Conservation (phyloP, 1,140 invertebrate genomes). For the Magallana gigas region DNA sequence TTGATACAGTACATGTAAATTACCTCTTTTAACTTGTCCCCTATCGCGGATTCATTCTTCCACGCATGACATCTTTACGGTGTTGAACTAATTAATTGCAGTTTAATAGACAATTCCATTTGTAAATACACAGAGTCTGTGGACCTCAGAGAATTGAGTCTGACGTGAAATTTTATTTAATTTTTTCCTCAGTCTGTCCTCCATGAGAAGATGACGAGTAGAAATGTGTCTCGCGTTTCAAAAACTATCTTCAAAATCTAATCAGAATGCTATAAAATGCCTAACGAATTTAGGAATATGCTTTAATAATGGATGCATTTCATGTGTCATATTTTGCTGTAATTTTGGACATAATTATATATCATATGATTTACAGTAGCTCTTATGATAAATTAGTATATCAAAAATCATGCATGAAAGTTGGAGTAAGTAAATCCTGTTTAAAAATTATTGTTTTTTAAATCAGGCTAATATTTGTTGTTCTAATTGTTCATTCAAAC, state of each 20-base stretch:
- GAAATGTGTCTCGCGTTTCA: constrained; percentile 20
- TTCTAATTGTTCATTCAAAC: no score
- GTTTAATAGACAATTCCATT: constrained; percentile 53
- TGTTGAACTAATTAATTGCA: constrained; percentile 51
- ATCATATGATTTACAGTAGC: no score
- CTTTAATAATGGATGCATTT: no score
- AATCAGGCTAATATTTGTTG: no score
- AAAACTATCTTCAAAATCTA: constrained; percentile 25
- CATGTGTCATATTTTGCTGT: no score
- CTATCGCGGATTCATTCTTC: constrained; percentile 39
- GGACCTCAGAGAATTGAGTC: constrained; percentile 19
- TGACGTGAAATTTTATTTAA: constrained; percentile 39
- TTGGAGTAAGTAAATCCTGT: no score
- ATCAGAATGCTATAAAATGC: constrained; percentile 17
- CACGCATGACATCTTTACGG: constrained; percentile 44
- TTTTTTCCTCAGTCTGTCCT: constrained; percentile 25
- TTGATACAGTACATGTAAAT: constrained; percentile 43
- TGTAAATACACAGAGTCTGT: constrained; percentile 24
- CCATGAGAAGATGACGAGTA: background rate
- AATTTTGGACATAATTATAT: no score
- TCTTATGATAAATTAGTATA: no score
- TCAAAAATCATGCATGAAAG: no score
- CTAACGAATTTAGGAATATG: background rate
- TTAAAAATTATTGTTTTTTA: no score
- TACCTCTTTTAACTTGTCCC: constrained; percentile 24